phyloP scores from a whole-genome alignment of 2,888 invertebrate species.

The Drosophila longiperda region DNA sequence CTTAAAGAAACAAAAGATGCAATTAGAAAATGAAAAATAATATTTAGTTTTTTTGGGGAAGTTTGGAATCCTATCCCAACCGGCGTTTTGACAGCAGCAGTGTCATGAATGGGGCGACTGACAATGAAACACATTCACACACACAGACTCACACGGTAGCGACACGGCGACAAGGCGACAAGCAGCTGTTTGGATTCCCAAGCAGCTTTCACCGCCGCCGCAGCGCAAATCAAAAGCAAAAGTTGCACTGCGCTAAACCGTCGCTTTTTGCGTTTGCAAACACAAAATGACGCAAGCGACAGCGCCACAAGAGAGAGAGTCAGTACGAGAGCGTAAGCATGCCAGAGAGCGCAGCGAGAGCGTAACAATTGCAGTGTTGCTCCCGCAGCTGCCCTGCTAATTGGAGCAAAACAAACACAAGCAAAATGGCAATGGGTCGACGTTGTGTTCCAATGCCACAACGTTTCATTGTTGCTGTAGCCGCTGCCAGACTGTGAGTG shows the following conservation, averaged over 20 bases:
- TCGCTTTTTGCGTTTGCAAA: conserved; percentile 60
- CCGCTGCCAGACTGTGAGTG: conserved; percentile 1
- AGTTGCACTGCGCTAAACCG: conserved; percentile 35
- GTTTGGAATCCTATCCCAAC: conserved; percentile 80
- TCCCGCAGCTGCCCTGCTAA: conserved; percentile 59
- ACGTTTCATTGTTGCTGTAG: conserved; percentile 66
- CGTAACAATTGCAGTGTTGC: conserved; percentile 20
- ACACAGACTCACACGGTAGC: conserved; percentile 21
- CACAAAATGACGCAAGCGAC: conserved; percentile 72
- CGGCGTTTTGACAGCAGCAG: conserved; percentile 66
- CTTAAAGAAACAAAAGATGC: conserved; percentile 15
- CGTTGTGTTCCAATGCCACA: conserved; percentile 66
- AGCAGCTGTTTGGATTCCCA: conserved; percentile 80
- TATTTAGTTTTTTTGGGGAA: conserved; percentile 9
- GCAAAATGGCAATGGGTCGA: conserved; percentile 73
- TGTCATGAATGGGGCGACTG: conserved; percentile 74
- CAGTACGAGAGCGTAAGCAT: conserved; percentile 13
- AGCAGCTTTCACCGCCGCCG: conserved; percentile 75
- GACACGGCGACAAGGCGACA: conserved; percentile 67
- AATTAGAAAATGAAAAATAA: background rate
- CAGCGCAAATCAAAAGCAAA: conserved; percentile 61
- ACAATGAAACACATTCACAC: conserved; percentile 71
- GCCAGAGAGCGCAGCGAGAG: conserved; percentile 20
- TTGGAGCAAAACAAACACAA: conserved; percentile 79
- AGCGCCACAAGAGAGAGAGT: conserved; percentile 49